Conservation (phyloP, 2,113 vertebrate species). For the Ifrita kowaldi region DNA sequence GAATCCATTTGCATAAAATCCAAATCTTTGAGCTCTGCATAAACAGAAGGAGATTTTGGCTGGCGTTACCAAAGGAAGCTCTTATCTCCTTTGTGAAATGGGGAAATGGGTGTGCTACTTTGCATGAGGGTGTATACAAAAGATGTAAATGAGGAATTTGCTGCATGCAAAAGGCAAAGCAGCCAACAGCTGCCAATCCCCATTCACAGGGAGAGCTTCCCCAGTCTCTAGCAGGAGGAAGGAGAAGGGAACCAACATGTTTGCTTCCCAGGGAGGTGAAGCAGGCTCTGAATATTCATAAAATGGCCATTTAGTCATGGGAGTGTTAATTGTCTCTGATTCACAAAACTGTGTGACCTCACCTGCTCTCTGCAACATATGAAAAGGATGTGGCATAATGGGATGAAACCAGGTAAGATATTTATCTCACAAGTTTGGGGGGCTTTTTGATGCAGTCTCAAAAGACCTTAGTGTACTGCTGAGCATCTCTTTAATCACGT, state of each 20-base stretch:
- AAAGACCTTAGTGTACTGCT: neutral
- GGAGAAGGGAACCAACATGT: slow-evolving; percentile 61
- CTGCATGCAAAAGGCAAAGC: slow-evolving; percentile 68
- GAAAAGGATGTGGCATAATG: slow-evolving; percentile 31
- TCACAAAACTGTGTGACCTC: slow-evolving; percentile 61
- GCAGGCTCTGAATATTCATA: slow-evolving; percentile 79
- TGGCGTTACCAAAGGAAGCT: slow-evolving; percentile 68
- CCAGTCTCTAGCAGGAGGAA: slow-evolving; percentile 48
- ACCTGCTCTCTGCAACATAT: slow-evolving; percentile 55
- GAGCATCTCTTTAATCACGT: slow-evolving; percentile 44
- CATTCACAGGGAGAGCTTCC: slow-evolving; percentile 64
- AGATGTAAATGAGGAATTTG: slow-evolving; percentile 79
- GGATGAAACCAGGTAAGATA: neutral
- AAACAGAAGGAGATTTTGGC: slow-evolving; percentile 71
- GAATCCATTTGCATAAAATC: slow-evolving; percentile 74
- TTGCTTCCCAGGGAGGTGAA: slow-evolving; percentile 74
- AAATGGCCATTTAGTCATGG: slow-evolving; percentile 73
- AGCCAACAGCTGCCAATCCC: slow-evolving; percentile 75
- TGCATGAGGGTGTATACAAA: slow-evolving; percentile 74
- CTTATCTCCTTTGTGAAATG: slow-evolving; percentile 70
- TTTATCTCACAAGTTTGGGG: slow-evolving; percentile 11
- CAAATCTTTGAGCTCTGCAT: slow-evolving; percentile 69
- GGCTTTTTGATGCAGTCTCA: neutral
- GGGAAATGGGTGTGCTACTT: slow-evolving; percentile 77
- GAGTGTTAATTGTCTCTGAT: slow-evolving; percentile 72